Evolutionary conservation across 2,888 invertebrate species (phyloP), one percentile per base, ranked within the genome.

Genomic region (Drosophila demipolita): DNA sequence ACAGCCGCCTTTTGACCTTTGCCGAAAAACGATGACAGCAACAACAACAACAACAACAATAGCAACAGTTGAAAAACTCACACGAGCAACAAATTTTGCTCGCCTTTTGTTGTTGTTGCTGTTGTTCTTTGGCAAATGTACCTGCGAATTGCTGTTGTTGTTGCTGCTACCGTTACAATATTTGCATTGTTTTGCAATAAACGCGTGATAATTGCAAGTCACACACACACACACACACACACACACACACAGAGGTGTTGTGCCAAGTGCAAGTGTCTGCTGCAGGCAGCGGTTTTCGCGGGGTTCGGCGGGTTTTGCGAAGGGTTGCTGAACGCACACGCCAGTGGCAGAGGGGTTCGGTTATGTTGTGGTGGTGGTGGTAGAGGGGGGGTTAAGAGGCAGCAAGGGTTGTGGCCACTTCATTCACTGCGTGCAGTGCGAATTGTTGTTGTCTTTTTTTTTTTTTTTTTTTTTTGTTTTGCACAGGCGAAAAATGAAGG

Each of bases 161-260:
- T 2, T 64, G 52, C 29, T 54, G 78, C 48, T 63, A 66, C 68
- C 66, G 67, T 78, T 70, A 74, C 81, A 79, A 72, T 82, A 81
- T 81, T 87, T 87, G 89, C 89, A 89, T 87, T 89, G 89, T 87
- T 89, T 87, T 81, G 89, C 89, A 83, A 87, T 87, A 86, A 86
- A 86, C 75, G 86, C 83, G 82, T 84, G 83, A 87, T 86, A 86
- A 88, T 86, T 87, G 87, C 85, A 86, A 64, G 63, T 58, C 75
- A 59, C 63, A 48, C 74, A 54, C 49, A 40, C 42, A 48, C 52
- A 58, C 59, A 32, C 52, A 26, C 29, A 38, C 48, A 50, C 64
- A 64, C 50, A 66, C 57, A 68, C 20, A 20, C 20, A 20, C 7
- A 45, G 68, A 80, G 80, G 80, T 78, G 81, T 78, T 78, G 67